A percentile compares a stretch with the other conserved stretches of the same genome.
Conservation (phyloP, 1,140 invertebrate genomes). For the Zelostemma sp. region DNA sequence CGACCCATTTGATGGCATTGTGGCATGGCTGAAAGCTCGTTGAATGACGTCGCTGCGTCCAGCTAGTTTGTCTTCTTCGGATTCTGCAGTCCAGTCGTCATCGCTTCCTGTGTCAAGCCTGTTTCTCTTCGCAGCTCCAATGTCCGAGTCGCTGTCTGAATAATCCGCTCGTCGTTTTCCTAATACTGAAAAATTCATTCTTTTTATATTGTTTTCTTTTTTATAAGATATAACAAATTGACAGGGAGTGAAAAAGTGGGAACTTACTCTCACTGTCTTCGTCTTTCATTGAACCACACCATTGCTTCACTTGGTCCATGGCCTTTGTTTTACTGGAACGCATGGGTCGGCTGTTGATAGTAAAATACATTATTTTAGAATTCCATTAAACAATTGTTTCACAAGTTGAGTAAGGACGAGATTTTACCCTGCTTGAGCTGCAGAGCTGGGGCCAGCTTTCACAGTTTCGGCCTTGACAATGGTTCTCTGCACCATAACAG, state of each 20-base stretch:
- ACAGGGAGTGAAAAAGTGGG: too few species aligned
- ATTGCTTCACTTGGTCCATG: conserved; percentile 86
- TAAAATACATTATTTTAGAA: too few species aligned
- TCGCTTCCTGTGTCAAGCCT: conserved; percentile 70
- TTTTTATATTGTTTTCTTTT: too few species aligned
- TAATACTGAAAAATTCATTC: conserved; percentile 47
- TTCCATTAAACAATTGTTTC: too few species aligned
- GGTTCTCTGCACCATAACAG: conserved; percentile 50
- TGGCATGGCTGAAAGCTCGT: conserved; percentile 64
- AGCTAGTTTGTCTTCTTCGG: conserved; percentile 62
- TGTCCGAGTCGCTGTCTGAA: conserved; percentile 70
- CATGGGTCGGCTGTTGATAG: conserved; percentile 74
- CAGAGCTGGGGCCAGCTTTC: conserved; percentile 66
- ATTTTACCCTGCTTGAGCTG: conserved; percentile 58
- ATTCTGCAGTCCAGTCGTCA: conserved; percentile 67
- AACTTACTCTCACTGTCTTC: conserved; percentile 68
- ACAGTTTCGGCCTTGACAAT: conserved; percentile 56
- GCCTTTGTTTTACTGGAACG: conserved; percentile 85
- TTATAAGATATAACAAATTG: too few species aligned
- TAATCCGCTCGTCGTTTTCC: conserved; percentile 63
- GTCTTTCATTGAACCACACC: conserved; percentile 81
- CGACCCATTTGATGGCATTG: conserved; percentile 63
- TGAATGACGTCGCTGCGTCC: conserved; percentile 66
- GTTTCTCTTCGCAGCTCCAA: conserved; percentile 67
- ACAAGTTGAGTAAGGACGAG: too few species aligned